phyloP scores from a whole-genome alignment of 2,797 vertebrate genomes.

The Acrocephalus scirpaceus region DNA sequence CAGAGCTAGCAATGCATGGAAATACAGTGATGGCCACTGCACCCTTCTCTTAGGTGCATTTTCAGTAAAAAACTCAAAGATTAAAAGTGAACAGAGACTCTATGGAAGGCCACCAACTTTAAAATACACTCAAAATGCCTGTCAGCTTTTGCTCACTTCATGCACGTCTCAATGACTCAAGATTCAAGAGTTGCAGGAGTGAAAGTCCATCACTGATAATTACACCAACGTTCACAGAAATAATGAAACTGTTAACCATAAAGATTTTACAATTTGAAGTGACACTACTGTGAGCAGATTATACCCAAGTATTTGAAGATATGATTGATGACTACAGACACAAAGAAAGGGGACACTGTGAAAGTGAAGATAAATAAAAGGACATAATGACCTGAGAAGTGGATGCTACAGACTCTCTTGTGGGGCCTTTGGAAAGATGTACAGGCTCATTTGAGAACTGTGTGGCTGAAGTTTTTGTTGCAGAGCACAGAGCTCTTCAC shows the following conservation, averaged over 20 bases:
- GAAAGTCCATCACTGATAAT: background rate
- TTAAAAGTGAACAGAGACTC: background rate
- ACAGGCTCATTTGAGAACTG: background rate
- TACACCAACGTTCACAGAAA: background rate
- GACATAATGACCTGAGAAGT: background rate
- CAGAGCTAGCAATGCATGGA: background rate
- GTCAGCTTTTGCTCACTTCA: background rate
- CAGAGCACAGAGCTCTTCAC: background rate
- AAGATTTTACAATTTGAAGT: constrained; percentile 4
- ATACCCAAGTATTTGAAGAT: background rate
- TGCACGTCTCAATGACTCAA: background rate
- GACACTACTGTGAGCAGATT: background rate
- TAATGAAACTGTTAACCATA: background rate
- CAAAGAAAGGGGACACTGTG: background rate
- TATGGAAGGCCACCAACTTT: background rate
- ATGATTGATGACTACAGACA: background rate
- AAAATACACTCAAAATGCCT: background rate
- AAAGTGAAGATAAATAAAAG: constrained; percentile 10
- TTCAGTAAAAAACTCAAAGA: background rate
- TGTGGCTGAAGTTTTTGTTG: background rate
- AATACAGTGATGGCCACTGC: background rate
- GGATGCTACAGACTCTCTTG: background rate
- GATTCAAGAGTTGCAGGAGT: background rate
- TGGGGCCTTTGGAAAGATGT: background rate
- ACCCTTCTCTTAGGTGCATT: background rate